Conservation (phyloP, 2,113 vertebrate species). For the Sarotherodon lohbergeri region DNA sequence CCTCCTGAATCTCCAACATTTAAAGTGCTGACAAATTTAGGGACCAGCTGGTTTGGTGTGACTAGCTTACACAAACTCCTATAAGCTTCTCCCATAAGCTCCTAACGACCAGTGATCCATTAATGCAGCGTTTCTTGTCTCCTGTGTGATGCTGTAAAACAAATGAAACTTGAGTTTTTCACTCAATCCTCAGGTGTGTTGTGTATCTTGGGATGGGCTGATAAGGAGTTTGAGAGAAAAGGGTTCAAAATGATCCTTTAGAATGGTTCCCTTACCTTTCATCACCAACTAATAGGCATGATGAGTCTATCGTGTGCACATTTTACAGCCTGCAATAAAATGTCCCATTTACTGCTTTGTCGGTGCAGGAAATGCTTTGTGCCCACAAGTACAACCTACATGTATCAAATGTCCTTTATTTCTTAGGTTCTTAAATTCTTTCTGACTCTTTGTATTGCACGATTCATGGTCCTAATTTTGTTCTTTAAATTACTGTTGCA, state of each 20-base stretch:
- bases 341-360: background rate
- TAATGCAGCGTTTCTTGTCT: background rate
- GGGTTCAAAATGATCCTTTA: background rate
- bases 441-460: background rate
- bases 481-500: background rate
- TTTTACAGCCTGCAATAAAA: background rate
- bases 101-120: background rate
- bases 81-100: background rate
- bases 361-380: background rate
- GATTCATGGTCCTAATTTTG: background rate
- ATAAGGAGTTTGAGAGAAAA: background rate
- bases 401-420: background rate
- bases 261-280: background rate
- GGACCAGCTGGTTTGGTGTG: background rate
- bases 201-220: background rate
- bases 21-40: background rate
- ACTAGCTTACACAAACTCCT: background rate
- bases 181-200: background rate
- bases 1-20: background rate
- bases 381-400: background rate
- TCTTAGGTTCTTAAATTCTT: background rate
- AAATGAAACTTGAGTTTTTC: background rate
- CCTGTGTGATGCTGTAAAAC: background rate
- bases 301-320: background rate
- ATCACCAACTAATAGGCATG: fast-evolving